Evolutionary conservation across 1,140 invertebrate genomes (phyloP).

Genomic region (Cotesia vestalis): DNA sequence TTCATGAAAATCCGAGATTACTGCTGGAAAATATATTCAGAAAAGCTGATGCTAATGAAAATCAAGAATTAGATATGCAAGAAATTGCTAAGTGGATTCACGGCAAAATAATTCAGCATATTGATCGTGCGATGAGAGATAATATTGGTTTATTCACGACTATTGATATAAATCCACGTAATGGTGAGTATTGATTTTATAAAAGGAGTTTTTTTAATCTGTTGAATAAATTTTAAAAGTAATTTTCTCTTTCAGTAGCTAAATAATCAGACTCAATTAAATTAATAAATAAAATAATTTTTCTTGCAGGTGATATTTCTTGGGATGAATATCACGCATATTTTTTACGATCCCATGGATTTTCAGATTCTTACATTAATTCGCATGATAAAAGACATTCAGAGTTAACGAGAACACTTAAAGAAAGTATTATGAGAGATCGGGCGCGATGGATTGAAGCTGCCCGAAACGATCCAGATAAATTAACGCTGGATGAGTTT

Average conservation of each 20-base stretch:
- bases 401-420: conserved; percentile 60
- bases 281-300: conserved; percentile 23
- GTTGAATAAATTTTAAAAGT: too few species aligned
- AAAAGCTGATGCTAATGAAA: conserved; percentile 75
- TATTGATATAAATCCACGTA: conserved; percentile 77
- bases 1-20: conserved; percentile 58
- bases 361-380: conserved; percentile 72
- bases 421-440: conserved; percentile 74
- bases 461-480: conserved; percentile 77
- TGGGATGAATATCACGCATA: conserved; percentile 84
- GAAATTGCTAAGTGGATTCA: conserved; percentile 80
- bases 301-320: conserved; percentile 72
- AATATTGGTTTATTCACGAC: conserved; percentile 78
- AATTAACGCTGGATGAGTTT: conserved; percentile 80
- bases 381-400: conserved; percentile 74
- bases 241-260: too few species aligned
- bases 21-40: conserved; percentile 66
- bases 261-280: not conserved
- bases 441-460: conserved; percentile 83
- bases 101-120: conserved; percentile 78
- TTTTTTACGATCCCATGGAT: conserved; percentile 75
- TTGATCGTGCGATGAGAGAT: conserved; percentile 75
- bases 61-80: conserved; percentile 70
- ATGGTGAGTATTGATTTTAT: conserved; percentile 67
- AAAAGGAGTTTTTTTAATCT: too few species aligned